A percentile compares a stretch with the other conserved stretches of the same genome.
phyloP scores from a whole-genome alignment of 1,140 invertebrate species.

The Thaumatotibia leucotreta region DNA sequence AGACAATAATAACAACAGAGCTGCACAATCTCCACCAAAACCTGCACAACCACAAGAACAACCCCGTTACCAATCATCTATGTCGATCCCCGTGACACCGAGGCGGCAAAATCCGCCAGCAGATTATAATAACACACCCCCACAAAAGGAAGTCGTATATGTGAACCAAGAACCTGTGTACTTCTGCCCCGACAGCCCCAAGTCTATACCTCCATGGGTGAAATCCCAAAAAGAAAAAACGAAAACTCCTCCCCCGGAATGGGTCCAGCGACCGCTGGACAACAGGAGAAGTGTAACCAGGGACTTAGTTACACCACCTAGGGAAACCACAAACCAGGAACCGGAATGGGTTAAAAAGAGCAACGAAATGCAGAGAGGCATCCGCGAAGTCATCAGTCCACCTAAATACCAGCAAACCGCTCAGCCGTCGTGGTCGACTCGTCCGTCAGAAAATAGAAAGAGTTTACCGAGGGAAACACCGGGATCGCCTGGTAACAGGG shows the following conservation, averaged over 20 bases:
- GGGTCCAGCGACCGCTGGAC: conserved; percentile 67
- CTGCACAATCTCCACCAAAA: conserved; percentile 30
- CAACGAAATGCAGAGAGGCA: conserved; percentile 57
- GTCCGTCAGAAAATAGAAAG: conserved; percentile 66
- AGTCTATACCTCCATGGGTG: conserved; percentile 67
- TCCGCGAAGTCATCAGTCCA: conserved; percentile 56
- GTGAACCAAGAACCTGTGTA: conserved; percentile 65
- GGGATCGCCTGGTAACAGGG: conserved; percentile 41
- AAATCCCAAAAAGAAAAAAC: conserved; percentile 71
- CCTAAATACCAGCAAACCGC: conserved; percentile 58
- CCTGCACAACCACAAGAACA: conserved; percentile 36
- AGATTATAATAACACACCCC: conserved; percentile 46
- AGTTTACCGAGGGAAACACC: conserved; percentile 60
- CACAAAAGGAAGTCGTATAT: conserved; percentile 58
- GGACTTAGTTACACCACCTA: conserved; percentile 58
- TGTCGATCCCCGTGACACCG: conserved; percentile 69
- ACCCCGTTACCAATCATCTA: conserved; percentile 67
- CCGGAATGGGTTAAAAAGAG: conserved; percentile 68
- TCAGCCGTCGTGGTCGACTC: conserved; percentile 67
- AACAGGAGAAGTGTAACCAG: conserved; percentile 48
- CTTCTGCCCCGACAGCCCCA: conserved; percentile 65
- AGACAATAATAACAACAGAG: conserved; percentile 31
- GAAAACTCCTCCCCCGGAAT: conserved; percentile 67
- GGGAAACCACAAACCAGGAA: conserved; percentile 51
- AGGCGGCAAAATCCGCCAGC: conserved; percentile 54